These are phyloP conservation scores for Bolborhynchus lineola DNA, from an alignment of 2,113 vertebrate genomes.

Conservation along the genomic window DNA sequence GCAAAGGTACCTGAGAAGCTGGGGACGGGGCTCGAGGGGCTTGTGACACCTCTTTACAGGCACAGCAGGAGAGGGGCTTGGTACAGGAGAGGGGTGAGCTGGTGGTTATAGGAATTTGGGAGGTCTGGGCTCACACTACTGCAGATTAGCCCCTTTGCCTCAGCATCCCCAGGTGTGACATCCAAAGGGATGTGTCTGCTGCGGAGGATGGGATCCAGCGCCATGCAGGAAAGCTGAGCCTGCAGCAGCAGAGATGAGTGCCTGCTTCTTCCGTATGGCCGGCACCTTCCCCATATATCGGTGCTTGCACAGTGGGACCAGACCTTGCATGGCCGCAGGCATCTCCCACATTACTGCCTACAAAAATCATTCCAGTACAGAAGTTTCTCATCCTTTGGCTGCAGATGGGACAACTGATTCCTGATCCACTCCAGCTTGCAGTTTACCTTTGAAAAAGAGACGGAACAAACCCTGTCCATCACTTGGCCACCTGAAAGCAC, in stretches of 20 bases:
- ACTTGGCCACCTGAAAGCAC: background rate
- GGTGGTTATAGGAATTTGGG: background rate
- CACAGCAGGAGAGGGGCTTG: accelerated
- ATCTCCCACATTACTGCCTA: accelerated
- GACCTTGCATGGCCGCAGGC: accelerated
- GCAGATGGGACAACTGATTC: background rate
- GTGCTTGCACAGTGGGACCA: accelerated
- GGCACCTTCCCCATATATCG: accelerated
- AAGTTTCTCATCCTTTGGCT: background rate
- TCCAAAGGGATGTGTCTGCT: accelerated
- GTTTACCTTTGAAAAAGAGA: background rate
- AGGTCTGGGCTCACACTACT: background rate
- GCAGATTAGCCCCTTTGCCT: background rate
- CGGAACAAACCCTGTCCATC: background rate
- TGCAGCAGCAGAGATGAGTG: accelerated
- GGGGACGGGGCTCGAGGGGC: background rate
- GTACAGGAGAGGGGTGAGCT: background rate
- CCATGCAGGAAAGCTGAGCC: background rate
- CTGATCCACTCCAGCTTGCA: background rate
- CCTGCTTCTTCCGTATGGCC: background rate
- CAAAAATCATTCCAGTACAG: accelerated
- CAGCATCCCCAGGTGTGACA: background rate
- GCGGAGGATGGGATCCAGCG: accelerated
- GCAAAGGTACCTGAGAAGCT: background rate
- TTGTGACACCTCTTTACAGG: background rate